phyloP scores from a whole-genome alignment of 2,113 vertebrate genomes.

The Nyctereutes procyonoides region DNA sequence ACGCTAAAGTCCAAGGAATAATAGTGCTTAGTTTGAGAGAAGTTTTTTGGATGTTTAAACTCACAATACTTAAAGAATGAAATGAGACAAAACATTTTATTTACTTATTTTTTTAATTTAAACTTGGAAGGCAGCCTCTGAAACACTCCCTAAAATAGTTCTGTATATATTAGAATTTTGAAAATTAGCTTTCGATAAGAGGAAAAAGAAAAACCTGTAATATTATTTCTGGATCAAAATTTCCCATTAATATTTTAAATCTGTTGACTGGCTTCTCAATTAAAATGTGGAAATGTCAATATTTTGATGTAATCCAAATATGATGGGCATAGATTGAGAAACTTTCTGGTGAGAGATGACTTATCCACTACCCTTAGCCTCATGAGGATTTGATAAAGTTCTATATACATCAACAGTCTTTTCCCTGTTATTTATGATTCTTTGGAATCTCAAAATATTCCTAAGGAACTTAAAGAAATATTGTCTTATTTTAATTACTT shows the following conservation, averaged over 20 bases:
- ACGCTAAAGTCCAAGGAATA: neutral
- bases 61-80: conserved; percentile 11
- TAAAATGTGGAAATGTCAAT: neutral
- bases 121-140: neutral
- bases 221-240: neutral
- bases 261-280: neutral
- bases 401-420: neutral
- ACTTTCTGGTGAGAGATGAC: neutral
- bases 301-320: neutral
- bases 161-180: neutral
- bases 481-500: neutral
- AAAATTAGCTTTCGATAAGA: conserved; percentile 13
- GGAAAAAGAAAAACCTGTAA: neutral
- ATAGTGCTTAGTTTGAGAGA: neutral
- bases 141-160: neutral
- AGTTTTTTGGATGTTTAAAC: neutral
- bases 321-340: neutral
- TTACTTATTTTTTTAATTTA: conserved; percentile 32
- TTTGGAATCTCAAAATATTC: neutral
- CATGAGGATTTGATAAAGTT: neutral
- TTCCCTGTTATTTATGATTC: neutral
- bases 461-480: neutral
- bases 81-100: neutral
- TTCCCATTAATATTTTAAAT: neutral
- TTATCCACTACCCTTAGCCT: neutral